phyloP scores from a whole-genome alignment of 1,140 invertebrate species.

The Zaprionus ornatus region DNA sequence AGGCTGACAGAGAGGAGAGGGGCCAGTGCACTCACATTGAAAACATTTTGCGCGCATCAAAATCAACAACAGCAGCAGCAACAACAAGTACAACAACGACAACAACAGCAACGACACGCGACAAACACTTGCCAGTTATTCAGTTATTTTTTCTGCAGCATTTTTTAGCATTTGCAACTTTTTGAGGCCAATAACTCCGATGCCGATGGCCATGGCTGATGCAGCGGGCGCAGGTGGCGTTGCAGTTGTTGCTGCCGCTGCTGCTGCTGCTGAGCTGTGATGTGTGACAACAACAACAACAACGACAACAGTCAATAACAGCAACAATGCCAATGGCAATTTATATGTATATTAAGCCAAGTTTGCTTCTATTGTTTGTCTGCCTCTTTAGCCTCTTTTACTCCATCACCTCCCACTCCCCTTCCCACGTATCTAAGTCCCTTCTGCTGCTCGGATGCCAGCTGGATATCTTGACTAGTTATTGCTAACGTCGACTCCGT shows the following conservation, averaged over 20 bases:
- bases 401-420: not conserved
- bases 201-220: slow-evolving; percentile 73
- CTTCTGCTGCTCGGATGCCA: slow-evolving; percentile 1
- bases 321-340: slow-evolving; percentile 73
- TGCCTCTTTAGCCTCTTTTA: slow-evolving; percentile 30
- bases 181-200: slow-evolving; percentile 76
- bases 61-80: slow-evolving; percentile 14
- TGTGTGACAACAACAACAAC: slow-evolving; percentile 74
- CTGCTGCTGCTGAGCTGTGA: slow-evolving; percentile 58
- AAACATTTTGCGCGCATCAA: slow-evolving; percentile 74
- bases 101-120: slow-evolving; percentile 41
- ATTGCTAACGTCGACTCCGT: slow-evolving; percentile 64
- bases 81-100: slow-evolving; percentile 10
- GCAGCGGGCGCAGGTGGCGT: slow-evolving; percentile 37
- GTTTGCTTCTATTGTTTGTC: slow-evolving; percentile 49
- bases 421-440: not conserved
- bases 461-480: slow-evolving; percentile 53
- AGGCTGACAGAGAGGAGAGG: not conserved
- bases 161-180: slow-evolving; percentile 76
- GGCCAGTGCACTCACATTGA: slow-evolving; percentile 38
- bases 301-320: slow-evolving; percentile 68
- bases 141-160: slow-evolving; percentile 47
- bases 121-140: slow-evolving; percentile 60
- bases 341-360: slow-evolving; percentile 66
- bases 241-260: slow-evolving; percentile 33